Percentiles rank a stretch among this genome's conserved stretches.
phyloP scores from a whole-genome alignment of 2,113 vertebrate species.

The Brachyhypopomus occidentalis region DNA sequence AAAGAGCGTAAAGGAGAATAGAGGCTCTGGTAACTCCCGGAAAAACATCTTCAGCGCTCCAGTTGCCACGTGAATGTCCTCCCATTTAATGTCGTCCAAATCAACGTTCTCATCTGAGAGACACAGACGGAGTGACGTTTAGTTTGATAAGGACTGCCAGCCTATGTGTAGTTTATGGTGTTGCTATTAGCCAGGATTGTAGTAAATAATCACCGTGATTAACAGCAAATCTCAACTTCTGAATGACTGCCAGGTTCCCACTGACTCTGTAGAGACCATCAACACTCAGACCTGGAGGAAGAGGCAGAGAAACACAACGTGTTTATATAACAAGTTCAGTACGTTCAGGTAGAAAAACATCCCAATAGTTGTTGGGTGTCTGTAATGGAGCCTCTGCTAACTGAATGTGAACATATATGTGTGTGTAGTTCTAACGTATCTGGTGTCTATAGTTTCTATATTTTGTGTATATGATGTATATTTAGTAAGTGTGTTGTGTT shows the following conservation, averaged over 20 bases:
- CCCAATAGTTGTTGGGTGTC: too few relatives aligned
- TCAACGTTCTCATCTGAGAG: slow-evolving; percentile 89
- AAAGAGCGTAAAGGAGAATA: slow-evolving; percentile 89
- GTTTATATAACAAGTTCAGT: not conserved
- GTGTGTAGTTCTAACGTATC: too few relatives aligned
- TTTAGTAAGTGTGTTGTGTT: too few relatives aligned
- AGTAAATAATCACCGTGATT: slow-evolving; percentile 81
- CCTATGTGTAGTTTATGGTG: not conserved
- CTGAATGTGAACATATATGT: too few relatives aligned
- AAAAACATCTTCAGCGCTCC: slow-evolving; percentile 99
- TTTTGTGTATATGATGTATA: too few relatives aligned
- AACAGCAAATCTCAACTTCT: slow-evolving; percentile 92
- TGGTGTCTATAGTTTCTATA: too few relatives aligned
- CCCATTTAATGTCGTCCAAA: slow-evolving; percentile 91
- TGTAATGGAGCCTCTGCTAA: too few relatives aligned
- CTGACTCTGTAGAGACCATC: slow-evolving; percentile 95
- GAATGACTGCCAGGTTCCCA: slow-evolving; percentile 94
- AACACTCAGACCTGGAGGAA: slow-evolving; percentile 78
- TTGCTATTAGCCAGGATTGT: too few relatives aligned
- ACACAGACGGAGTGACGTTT: not conserved
- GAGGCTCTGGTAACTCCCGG: slow-evolving; percentile 90
- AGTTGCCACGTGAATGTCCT: slow-evolving; percentile 95
- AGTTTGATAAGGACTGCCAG: not conserved
- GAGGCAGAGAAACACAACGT: not conserved
- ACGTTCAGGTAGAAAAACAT: not conserved